Evolutionary conservation across 2,797 vertebrate species (phyloP), one percentile per base, ranked within the genome.

Genomic region (Epinephelus awoara): DNA sequence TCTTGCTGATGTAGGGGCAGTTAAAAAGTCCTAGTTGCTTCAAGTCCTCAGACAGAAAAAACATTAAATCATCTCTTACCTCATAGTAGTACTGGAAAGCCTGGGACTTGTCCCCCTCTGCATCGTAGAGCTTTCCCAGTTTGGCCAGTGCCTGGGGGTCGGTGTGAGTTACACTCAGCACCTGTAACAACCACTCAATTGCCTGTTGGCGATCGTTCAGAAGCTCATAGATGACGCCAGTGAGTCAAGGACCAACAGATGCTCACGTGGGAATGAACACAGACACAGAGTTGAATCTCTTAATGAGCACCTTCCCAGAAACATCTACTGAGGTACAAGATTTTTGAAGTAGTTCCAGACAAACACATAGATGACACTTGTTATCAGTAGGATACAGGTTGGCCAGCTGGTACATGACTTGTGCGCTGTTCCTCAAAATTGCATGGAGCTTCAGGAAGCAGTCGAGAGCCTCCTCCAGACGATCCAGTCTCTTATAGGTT

Each of bases 71-170:
- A 5, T 62, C 27, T 49, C 3, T 4, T 81, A 97, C 98, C 96
- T 99, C 98, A 27, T 90, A 97, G 91, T 98, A 99, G 92, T 98
- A 97, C 73, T 99, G 98, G 87, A 98, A 98, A 10, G 98, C 98
- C 81, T 98, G 98, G 2, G 98, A 97, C 82, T 99, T 99, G 91
- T 99, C 98, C 5, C 97, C 98, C 85, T 98, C 98, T 0, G 74
- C 82, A 62, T 98, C 97, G 21, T 98, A 96, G 17, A 99, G 89
- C 81, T 97, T 97, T 70, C 97, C 98, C 44, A 99, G 94, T 88
- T 98, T 98, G 81, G 97, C 95, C 83, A 99, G 94, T 6, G 90
- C 95, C 51, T 93, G 93, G 15, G 97, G 96, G 87, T 99, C 98
- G 0, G 97, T 98, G 77, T 98, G 98, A 52, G 96, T 96, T 21